Conservation (phyloP, 2,888 invertebrate species). For the Vanessa cardui region DNA sequence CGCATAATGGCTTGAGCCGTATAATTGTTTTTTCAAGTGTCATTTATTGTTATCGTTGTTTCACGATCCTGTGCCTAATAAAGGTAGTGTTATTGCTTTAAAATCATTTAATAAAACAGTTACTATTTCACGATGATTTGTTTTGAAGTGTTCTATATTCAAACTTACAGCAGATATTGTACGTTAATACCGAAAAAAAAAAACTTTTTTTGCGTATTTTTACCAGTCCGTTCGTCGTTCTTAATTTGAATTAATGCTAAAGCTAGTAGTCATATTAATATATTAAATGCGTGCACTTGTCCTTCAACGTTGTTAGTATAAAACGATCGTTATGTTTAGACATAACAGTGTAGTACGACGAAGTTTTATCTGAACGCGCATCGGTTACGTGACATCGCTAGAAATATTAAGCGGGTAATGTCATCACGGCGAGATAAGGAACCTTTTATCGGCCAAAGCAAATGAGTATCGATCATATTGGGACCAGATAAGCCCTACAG, state of each 20-base stretch:
- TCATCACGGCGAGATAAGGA: constrained; percentile 33
- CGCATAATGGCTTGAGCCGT: constrained; percentile 26
- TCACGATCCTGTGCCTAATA: constrained; percentile 8
- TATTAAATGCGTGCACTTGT: not conserved
- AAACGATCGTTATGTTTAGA: constrained; percentile 5
- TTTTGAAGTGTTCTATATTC: too few relatives aligned
- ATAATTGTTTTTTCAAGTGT: constrained; percentile 35
- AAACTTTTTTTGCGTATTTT: too few relatives aligned
- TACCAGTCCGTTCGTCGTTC: too few relatives aligned
- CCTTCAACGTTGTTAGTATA: not conserved
- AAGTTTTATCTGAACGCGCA: constrained; percentile 1
- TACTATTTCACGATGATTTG: not conserved
- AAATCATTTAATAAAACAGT: not conserved
- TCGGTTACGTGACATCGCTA: constrained; percentile 13
- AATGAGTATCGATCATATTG: constrained; percentile 44
- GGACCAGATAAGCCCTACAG: constrained; percentile 39
- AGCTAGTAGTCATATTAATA: not conserved
- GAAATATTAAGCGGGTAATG: constrained; percentile 28
- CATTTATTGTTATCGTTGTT: constrained; percentile 13
- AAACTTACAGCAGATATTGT: too few relatives aligned
- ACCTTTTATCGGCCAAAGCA: constrained; percentile 39
- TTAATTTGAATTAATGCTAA: too few relatives aligned
- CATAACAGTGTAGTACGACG: not conserved
- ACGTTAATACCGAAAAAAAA: too few relatives aligned
- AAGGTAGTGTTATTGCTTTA: not conserved